A percentile compares a stretch with the other conserved stretches of the same genome.
Conservation (phyloP, 2,113 vertebrate genomes). For the Dissostichus mawsoni region DNA sequence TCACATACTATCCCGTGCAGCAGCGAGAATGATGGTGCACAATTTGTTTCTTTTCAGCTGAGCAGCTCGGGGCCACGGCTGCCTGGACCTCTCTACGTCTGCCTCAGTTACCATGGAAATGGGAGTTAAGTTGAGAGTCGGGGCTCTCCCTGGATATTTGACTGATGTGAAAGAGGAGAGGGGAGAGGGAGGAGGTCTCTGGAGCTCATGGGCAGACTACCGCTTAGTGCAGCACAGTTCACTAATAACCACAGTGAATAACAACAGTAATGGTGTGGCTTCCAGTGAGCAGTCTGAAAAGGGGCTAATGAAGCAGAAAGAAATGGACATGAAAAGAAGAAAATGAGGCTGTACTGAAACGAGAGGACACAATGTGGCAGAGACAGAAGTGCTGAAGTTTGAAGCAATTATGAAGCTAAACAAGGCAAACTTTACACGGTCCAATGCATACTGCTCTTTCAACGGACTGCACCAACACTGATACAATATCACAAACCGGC, state of each 20-base stretch:
- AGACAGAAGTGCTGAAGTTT: constrained; percentile 3
- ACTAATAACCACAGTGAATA: constrained; percentile 2
- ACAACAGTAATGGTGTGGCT: background rate
- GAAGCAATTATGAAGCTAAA: constrained; percentile 44
- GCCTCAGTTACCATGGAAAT: constrained; percentile 81
- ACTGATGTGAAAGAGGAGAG: constrained; percentile 49
- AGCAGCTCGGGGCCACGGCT: constrained; percentile 56
- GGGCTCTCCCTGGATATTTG: constrained; percentile 53
- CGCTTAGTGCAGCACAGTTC: constrained; percentile 2
- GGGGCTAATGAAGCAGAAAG: background rate
- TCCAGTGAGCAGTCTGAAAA: constrained; percentile 8
- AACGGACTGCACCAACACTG: constrained; percentile 6
- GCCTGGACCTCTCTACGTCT: constrained; percentile 60
- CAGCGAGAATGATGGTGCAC: constrained; percentile 49
- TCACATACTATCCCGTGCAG: constrained; percentile 33
- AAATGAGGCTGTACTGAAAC: background rate
- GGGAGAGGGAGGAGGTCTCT: constrained; percentile 31
- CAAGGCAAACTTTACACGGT: constrained; percentile 41
- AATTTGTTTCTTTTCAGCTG: constrained; percentile 61
- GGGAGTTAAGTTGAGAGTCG: constrained; percentile 69
- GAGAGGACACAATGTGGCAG: constrained; percentile 18
- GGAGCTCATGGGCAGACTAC: constrained; percentile 11
- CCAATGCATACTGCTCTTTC: constrained; percentile 17
- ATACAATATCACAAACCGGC: background rate
- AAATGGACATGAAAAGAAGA: background rate